Base-by-base conservation (phyloP, 1,140 invertebrate species). In the Coenobita brevimanus region DNA sequence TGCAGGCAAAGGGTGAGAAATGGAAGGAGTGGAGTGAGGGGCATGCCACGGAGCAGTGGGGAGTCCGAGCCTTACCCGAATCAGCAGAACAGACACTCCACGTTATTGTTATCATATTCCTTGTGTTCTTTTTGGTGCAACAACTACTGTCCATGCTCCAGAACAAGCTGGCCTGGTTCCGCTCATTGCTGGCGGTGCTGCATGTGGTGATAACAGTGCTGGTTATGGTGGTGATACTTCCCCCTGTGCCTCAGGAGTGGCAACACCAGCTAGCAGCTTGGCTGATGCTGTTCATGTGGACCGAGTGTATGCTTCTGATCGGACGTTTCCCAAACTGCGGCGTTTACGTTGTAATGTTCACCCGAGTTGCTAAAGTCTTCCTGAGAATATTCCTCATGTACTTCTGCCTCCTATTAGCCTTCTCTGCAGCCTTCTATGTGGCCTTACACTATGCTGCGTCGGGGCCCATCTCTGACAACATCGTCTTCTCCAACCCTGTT, bases 401-500 rank as follows among this genome's bases (percentile, higher is more conserved):
- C 91, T 91, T 93, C 54, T 94, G 93, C 89, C 91, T 94, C 69
- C 92, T 94, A 79, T 91, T 94, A 46, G 94, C 94, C 80, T 95
- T 94, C 91, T 93, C 93, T 64, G 92, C 94, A 83, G 93, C 93
- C 79, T 94, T 94, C 91, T 92, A 92, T 71, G 92, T 94, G 84
- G 92, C 93, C 80, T 94, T 94, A 90, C 91, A 92, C 90, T 62
- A 60, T 43, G 13, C 57, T 10, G 33, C 60, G 92, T 91, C 69
- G 91, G 91, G 92, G 27, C 90, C 93, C 81, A 62, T 79, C 0
- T 94, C 91, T 87, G 92, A 91, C 57, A 91, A 92, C 43, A 91
- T 93, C 80, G 86, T 90, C 0, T 94, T 94, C 91, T 80, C 64
- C 27, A 90, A 93, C 89, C 92, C 93, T 24, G 93, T 93, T 92